These are phyloP conservation scores for Daktulosphaira vitifoliae DNA, from an alignment of 1,140 invertebrate species.

Conservation along the genomic window DNA sequence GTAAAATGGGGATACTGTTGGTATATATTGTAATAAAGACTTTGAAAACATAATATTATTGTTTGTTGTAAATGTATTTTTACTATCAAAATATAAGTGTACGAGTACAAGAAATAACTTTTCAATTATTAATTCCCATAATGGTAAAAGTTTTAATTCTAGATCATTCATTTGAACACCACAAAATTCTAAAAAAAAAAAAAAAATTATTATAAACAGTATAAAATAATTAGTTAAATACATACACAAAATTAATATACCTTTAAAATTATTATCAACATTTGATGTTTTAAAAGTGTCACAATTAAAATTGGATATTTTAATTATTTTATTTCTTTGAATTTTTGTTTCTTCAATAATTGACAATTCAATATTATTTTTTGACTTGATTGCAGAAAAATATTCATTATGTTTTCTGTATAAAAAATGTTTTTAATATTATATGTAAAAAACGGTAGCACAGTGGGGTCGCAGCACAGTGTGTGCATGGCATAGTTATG, in stretches of 20 bases:
- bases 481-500: too few relatives aligned
- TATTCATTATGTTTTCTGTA: constrained; percentile 4
- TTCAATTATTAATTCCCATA: constrained; percentile 23
- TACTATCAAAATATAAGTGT: not conserved
- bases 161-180: not conserved
- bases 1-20: constrained; percentile 13
- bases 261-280: too few relatives aligned
- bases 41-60: not conserved
- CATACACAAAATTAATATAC: not conserved
- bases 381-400: not conserved
- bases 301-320: not conserved
- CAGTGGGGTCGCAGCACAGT: too few relatives aligned
- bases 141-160: constrained; percentile 12
- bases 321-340: not conserved
- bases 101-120: not conserved
- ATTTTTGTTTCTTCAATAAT: not conserved
- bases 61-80: not conserved
- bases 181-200: not conserved
- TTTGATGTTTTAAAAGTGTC: not conserved
- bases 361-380: not conserved
- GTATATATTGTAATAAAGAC: constrained; percentile 3
- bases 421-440: too few relatives aligned
- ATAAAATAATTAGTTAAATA: not conserved
- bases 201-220: not conserved
- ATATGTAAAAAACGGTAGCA: too few relatives aligned